These are phyloP conservation scores for Brienomyrus longianalis DNA, from an alignment of 2,113 vertebrate genomes.

Conservation along the genomic window DNA sequence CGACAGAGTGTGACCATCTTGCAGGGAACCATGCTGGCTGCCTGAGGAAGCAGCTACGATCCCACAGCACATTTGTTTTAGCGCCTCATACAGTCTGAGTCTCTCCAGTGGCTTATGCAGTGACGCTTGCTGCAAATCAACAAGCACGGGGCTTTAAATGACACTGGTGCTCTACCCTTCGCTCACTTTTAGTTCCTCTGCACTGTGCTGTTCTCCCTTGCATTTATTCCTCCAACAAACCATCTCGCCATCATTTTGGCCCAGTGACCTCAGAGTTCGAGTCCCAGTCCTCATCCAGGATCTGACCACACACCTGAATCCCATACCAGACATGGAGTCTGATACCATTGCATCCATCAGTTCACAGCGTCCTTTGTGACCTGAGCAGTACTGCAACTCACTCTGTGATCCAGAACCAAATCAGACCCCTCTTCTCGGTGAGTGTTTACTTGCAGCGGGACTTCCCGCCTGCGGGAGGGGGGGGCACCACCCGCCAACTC, in stretches of 20 bases:
- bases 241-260: background rate
- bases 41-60: background rate
- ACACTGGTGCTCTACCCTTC: background rate
- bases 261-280: background rate
- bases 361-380: background rate
- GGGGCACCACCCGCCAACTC: background rate
- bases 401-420: background rate
- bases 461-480: background rate
- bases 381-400: background rate
- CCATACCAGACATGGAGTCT: background rate
- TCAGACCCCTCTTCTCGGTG: background rate
- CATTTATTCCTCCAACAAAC: background rate
- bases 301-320: background rate
- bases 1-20: background rate
- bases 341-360: background rate
- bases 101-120: background rate
- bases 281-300: background rate
- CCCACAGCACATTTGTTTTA: background rate
- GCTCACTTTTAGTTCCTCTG: background rate
- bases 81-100: background rate
- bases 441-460: background rate
- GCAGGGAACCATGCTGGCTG: background rate
- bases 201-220: background rate
- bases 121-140: background rate
- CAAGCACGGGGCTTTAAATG: background rate